A percentile compares a stretch with the other conserved stretches of the same genome.
Conservation (phyloP, 1,140 invertebrate genomes). For the Littorina saxatilis region DNA sequence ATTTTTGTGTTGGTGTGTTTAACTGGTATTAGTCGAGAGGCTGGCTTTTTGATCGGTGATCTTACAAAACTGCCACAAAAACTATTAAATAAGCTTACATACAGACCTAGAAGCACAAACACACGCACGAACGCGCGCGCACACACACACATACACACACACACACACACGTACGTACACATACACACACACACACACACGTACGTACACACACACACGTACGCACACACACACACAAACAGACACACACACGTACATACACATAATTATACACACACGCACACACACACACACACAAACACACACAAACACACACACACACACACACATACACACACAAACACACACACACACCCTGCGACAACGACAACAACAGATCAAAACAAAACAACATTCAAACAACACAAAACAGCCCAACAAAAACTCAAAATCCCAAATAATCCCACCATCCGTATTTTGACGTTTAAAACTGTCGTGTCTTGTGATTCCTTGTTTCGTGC, state of each 20-base stretch:
- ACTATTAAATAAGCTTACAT: no score
- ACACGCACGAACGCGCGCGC: neutral
- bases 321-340: conserved; percentile 26
- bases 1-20: no score
- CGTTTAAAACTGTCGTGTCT: no score
- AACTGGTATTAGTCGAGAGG: no score
- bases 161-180: conserved; percentile 1
- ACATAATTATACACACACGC: conserved; percentile 29
- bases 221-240: conserved; percentile 16
- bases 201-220: conserved; percentile 15
- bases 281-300: conserved; percentile 36
- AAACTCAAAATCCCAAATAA: no score
- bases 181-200: conserved; percentile 21
- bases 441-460: no score
- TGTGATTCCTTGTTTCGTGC: no score
- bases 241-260: conserved; percentile 18
- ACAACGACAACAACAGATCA: neutral
- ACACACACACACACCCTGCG: conserved; percentile 34
- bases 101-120: neutral
- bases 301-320: conserved; percentile 33
- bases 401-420: neutral
- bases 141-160: conserved; percentile 12
- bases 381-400: neutral
- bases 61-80: no score
- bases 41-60: no score